Evolutionary conservation across 1,140 invertebrate species (phyloP).

Genomic region (Drosophila grimshawi): DNA sequence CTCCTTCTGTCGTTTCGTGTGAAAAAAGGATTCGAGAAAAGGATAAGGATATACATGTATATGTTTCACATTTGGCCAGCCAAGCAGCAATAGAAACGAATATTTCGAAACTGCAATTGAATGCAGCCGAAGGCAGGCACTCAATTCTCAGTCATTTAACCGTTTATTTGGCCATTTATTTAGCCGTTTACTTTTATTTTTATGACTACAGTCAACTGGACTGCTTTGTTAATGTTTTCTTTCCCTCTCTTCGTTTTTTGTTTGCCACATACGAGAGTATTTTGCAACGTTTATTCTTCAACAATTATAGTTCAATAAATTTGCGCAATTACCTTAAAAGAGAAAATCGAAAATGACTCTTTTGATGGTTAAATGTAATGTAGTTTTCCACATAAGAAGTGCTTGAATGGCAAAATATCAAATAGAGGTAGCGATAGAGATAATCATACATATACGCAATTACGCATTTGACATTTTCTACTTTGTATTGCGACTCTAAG

Average conservation of each 20-base stretch:
- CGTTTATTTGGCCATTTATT: constrained; percentile 33
- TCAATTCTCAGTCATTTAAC: constrained; percentile 25
- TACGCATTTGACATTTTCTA: constrained; percentile 4
- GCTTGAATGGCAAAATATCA: background rate
- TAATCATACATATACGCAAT: constrained; percentile 2
- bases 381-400: constrained; percentile 2
- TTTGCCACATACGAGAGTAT: background rate
- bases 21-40: constrained; percentile 43
- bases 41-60: constrained; percentile 12
- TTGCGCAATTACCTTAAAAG: constrained; percentile 37
- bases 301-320: constrained; percentile 51
- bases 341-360: constrained; percentile 24
- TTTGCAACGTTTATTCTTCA: background rate
- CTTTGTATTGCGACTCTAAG: background rate
- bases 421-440: background rate
- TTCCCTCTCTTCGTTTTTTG: constrained; percentile 1
- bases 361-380: constrained; percentile 39
- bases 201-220: constrained; percentile 23
- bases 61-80: constrained; percentile 18
- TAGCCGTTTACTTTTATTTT: constrained; percentile 51
- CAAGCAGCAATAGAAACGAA: constrained; percentile 27
- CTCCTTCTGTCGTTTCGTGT: constrained; percentile 24
- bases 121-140: constrained; percentile 28
- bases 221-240: constrained; percentile 5
- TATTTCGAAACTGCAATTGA: constrained; percentile 42